phyloP scores from a whole-genome alignment of 2,113 vertebrate species.

The Zapornia atra region DNA sequence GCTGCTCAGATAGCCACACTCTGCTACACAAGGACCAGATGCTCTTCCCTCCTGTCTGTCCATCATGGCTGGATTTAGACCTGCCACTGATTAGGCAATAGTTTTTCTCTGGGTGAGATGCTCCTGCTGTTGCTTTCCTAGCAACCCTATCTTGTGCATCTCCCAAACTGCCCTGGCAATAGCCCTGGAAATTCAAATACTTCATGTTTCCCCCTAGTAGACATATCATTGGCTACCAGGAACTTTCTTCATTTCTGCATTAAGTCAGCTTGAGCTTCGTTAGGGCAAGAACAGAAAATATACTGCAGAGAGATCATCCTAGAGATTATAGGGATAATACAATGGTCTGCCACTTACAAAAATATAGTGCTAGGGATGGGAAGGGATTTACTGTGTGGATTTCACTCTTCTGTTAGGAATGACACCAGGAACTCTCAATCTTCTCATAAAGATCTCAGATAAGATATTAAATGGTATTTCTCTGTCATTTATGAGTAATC shows the following conservation, averaged over 20 bases:
- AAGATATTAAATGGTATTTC: neutral
- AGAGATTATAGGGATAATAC: neutral
- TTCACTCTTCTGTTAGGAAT: neutral
- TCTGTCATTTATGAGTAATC: conserved; percentile 13
- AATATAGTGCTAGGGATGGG: neutral
- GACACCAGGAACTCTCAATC: neutral
- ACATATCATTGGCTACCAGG: neutral
- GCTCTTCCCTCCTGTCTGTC: neutral
- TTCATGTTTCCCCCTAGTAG: neutral
- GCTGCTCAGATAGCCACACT: neutral
- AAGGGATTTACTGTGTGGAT: neutral
- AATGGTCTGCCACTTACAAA: neutral
- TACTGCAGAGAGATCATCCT: neutral
- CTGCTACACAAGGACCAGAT: neutral
- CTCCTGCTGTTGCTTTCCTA: neutral
- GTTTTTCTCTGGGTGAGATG: neutral
- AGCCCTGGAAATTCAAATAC: neutral
- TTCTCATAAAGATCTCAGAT: neutral
- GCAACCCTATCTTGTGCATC: neutral
- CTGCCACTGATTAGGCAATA: neutral
- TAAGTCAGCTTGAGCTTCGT: neutral
- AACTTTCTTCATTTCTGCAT: neutral
- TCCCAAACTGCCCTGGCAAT: neutral
- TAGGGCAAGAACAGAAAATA: conserved; percentile 5
- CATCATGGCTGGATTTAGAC: neutral